Percentiles rank a stretch among this genome's conserved stretches.
These are phyloP conservation scores for Lacanobia oleracea DNA, from an alignment of 2,888 invertebrate species.

Conservation along the genomic window DNA sequence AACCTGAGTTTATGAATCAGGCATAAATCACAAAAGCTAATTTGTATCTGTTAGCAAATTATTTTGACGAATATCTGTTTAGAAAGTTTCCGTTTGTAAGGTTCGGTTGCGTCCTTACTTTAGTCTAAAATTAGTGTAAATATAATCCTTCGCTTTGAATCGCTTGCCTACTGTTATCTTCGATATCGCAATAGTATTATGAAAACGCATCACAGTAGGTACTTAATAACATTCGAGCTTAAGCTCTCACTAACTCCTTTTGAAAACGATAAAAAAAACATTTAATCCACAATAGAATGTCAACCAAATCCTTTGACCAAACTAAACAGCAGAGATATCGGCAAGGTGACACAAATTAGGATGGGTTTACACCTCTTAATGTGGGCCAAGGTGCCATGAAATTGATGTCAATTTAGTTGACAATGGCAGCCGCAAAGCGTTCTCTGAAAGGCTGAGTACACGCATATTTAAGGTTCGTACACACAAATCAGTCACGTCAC, in stretches of 20 bases:
- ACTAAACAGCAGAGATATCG: slow-evolving; percentile 8
- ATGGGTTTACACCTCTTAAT: slow-evolving; percentile 70
- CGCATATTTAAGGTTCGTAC: slow-evolving; percentile 24
- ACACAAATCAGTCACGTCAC: neutral
- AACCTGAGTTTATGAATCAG: no score
- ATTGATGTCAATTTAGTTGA: slow-evolving; percentile 78
- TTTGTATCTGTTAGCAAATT: neutral
- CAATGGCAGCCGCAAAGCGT: slow-evolving; percentile 68
- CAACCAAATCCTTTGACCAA: slow-evolving; percentile 12
- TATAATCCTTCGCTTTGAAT: neutral
- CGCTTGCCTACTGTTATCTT: neutral
- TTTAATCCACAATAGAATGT: slow-evolving; percentile 30
- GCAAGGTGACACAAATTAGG: slow-evolving; percentile 81
- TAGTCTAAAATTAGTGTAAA: neutral
- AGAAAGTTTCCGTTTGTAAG: neutral
- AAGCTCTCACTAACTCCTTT: no score
- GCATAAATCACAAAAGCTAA: no score
- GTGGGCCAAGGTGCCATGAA: slow-evolving; percentile 78
- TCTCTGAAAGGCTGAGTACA: slow-evolving; percentile 22
- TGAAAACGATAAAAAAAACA: neutral
- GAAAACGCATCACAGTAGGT: neutral
- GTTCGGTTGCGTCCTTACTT: neutral
- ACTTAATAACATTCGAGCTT: neutral
- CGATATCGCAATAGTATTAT: neutral
- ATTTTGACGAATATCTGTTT: neutral